Evolutionary conservation across 2,888 invertebrate species (phyloP).

Genomic region (Pristionchus entomophagus): DNA sequence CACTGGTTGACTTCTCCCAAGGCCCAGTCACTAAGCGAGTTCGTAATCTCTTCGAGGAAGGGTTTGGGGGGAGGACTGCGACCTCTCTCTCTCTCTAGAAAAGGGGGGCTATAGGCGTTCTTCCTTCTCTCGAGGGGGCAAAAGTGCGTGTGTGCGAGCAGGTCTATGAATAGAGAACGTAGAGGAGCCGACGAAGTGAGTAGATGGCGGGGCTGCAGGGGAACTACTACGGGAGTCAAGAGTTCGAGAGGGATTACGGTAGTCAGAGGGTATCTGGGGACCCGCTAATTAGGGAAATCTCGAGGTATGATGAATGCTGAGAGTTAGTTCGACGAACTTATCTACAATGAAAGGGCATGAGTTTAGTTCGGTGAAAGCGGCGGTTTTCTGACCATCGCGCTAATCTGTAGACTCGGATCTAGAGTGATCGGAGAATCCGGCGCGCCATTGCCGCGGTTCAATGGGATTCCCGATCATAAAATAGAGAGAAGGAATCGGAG

Average conservation of each 20-base stretch:
- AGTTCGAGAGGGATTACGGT: conserved; percentile 1
- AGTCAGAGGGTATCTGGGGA: not conserved
- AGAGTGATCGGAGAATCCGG: not conserved
- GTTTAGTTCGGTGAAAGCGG: too few species aligned
- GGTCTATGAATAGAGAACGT: conserved; percentile 43
- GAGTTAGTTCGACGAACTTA: too few species aligned
- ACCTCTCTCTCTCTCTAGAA: not conserved
- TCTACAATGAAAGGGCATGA: too few species aligned
- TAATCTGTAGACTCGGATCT: not conserved
- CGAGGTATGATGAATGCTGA: not conserved
- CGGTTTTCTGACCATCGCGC: not conserved
- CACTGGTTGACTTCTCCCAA: conserved; percentile 21
- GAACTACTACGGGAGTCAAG: conserved; percentile 13
- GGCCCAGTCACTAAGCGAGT: conserved; percentile 15
- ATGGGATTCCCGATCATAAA: conserved; percentile 36
- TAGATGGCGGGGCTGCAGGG: not conserved
- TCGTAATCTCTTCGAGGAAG: conserved; percentile 23
- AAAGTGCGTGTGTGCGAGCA: conserved; percentile 28
- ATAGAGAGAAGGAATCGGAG: not conserved
- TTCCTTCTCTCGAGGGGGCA: conserved; percentile 27
- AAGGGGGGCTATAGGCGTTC: conserved; percentile 19
- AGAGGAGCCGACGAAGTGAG: conserved; percentile 10
- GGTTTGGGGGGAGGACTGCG: not conserved
- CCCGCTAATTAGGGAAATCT: not conserved
- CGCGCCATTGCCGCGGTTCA: conserved; percentile 38